phyloP scores from a whole-genome alignment of 2,797 vertebrate genomes.

The Crocodylus rhombifer region DNA sequence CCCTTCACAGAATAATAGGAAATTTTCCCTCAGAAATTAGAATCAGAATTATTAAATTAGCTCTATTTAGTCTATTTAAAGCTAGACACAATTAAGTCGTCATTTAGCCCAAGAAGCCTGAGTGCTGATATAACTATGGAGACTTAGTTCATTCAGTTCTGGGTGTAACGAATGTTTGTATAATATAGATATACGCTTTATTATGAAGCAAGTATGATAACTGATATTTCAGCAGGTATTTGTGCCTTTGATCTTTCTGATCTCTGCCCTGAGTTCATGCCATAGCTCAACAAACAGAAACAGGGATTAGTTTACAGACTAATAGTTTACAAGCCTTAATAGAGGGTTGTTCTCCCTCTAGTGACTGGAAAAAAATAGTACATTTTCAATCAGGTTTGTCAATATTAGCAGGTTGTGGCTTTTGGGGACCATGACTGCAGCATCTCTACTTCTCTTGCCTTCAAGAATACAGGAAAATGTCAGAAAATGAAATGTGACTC shows the following conservation, averaged over 20 bases:
- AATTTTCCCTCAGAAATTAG: neutral
- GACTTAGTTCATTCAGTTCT: neutral
- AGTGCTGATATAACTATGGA: neutral
- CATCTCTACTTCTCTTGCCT: neutral
- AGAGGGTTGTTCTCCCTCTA: neutral
- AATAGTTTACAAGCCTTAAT: neutral
- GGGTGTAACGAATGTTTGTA: neutral
- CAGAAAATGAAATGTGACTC: neutral
- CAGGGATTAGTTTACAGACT: neutral
- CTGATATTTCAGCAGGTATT: neutral
- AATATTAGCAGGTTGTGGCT: neutral
- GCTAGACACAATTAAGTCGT: neutral
- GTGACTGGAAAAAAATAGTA: neutral
- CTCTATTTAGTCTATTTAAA: neutral
- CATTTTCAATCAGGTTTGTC: neutral
- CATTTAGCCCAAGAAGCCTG: constrained; percentile 12
- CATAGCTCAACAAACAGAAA: neutral
- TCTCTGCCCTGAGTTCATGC: neutral
- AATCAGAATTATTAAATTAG: neutral
- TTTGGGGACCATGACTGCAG: neutral
- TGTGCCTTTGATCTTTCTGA: neutral
- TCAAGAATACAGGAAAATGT: neutral
- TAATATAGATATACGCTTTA: neutral
- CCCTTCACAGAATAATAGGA: neutral
- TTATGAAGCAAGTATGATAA: neutral